A percentile compares a stretch with the other conserved stretches of the same genome.
These are phyloP conservation scores for Triplophysa bombifrons DNA, from an alignment of 2,797 vertebrate genomes.

Conservation along the genomic window DNA sequence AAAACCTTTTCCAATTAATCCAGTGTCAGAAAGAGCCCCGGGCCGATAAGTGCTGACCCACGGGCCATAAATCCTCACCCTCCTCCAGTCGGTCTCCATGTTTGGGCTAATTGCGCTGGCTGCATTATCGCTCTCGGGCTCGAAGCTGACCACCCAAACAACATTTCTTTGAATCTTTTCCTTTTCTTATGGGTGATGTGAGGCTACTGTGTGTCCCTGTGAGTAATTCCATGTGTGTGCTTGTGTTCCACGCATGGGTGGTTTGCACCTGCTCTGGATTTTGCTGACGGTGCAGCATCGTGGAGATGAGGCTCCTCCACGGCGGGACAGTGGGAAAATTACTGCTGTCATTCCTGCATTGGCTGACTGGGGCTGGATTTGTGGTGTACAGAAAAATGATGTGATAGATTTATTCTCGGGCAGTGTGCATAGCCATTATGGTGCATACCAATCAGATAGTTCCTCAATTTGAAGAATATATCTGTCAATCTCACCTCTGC, in stretches of 20 bases:
- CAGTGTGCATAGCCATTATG: conserved; percentile 39
- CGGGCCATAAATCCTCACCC: conserved; percentile 58
- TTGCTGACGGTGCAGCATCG: conserved; percentile 53
- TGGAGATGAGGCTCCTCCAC: conserved; percentile 49
- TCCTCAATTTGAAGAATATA: conserved; percentile 47
- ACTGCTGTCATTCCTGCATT: conserved; percentile 51
- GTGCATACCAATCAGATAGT: conserved; percentile 48
- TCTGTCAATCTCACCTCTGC: conserved; percentile 43
- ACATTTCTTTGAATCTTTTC: conserved; percentile 47
- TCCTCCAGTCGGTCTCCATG: conserved; percentile 45
- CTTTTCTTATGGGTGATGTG: conserved; percentile 26
- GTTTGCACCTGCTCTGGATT: conserved; percentile 44
- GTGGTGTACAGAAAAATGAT: conserved; percentile 52
- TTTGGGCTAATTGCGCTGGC: conserved; percentile 60
- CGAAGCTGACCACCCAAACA: conserved; percentile 44
- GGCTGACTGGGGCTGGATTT: conserved; percentile 53
- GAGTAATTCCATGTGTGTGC: conserved; percentile 30
- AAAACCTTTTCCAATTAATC: conserved; percentile 62
- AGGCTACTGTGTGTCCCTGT: neutral
- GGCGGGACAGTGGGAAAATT: conserved; percentile 54
- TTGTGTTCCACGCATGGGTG: conserved; percentile 47
- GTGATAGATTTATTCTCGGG: conserved; percentile 52
- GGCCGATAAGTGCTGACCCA: conserved; percentile 59
- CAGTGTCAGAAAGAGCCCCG: conserved; percentile 46
- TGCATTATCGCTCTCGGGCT: conserved; percentile 49